Conservation (phyloP, 2,888 invertebrate genomes). For the Smittia sp. region DNA sequence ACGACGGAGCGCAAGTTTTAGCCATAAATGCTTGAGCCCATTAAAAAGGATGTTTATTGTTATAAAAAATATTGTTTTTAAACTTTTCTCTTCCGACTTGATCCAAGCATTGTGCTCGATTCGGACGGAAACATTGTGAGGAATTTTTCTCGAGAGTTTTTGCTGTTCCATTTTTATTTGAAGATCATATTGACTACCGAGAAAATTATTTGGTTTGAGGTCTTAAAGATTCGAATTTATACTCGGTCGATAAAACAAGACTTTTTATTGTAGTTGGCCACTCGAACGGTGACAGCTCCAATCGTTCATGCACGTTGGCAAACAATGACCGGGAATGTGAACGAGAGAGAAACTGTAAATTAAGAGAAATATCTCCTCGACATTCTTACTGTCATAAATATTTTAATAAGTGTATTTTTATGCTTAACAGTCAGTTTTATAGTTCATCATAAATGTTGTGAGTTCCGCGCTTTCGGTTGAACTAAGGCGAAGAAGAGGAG, state of each 20-base stretch:
- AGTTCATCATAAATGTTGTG: constrained; percentile 37
- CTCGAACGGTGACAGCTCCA: constrained; percentile 3
- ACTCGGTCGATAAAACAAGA: constrained; percentile 25
- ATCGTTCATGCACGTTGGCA: not conserved
- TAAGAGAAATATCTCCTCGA: constrained; percentile 33
- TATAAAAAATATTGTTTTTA: constrained; percentile 1
- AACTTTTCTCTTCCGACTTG: too few relatives aligned
- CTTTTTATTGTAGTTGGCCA: constrained; percentile 36
- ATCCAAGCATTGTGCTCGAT: too few relatives aligned
- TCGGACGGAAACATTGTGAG: not conserved
- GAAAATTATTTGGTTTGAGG: not conserved
- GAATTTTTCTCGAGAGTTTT: not conserved
- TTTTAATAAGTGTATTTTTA: constrained; percentile 40
- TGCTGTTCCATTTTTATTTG: not conserved
- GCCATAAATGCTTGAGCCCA: not conserved
- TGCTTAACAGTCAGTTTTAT: constrained; percentile 27
- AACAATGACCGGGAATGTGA: not conserved
- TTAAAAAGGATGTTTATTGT: constrained; percentile 23
- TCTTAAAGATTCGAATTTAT: constrained; percentile 12
- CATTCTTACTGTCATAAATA: constrained; percentile 37
- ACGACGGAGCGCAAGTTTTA: not conserved
- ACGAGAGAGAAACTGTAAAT: constrained; percentile 29
- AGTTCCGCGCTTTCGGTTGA: constrained; percentile 1
- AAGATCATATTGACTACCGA: constrained; percentile 1
- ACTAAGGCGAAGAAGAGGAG: not conserved